These are phyloP conservation scores for Pterois miles DNA, from an alignment of 2,797 vertebrate genomes.

Conservation along the genomic window DNA sequence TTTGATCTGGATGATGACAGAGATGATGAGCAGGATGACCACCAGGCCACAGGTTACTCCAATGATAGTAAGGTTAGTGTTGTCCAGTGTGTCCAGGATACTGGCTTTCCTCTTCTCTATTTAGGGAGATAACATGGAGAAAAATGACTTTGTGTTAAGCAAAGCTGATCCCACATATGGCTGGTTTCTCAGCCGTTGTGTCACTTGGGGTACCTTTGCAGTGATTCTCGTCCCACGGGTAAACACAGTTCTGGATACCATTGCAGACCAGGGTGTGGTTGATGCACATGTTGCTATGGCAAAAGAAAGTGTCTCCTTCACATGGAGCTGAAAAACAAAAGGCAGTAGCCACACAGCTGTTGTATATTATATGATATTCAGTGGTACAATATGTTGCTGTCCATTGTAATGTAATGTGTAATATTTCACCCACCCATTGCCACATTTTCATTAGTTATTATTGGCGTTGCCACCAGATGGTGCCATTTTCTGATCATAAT, in stretches of 20 bases:
- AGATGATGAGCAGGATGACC: slow-evolving; percentile 91
- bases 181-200: neutral
- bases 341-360: neutral
- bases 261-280: slow-evolving; percentile 97
- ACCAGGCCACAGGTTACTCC: slow-evolving; percentile 94
- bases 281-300: slow-evolving; percentile 99
- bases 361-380: too few species aligned
- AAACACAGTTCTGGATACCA: slow-evolving; percentile 98
- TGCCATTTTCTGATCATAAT: neutral
- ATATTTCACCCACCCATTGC: too few species aligned
- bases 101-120: slow-evolving; percentile 93
- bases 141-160: neutral
- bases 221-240: slow-evolving; percentile 99
- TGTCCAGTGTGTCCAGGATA: slow-evolving; percentile 92
- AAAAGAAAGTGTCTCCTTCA: slow-evolving; percentile 93
- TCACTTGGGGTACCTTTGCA: slow-evolving; percentile 89
- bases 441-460: too few species aligned
- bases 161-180: neutral
- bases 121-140: neutral
- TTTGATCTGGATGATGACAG: slow-evolving; percentile 94
- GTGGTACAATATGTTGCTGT: neutral
- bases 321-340: slow-evolving; percentile 88
- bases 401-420: neutral
- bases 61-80: slow-evolving; percentile 94
- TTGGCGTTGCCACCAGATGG: neutral